Conservation (phyloP, 2,888 invertebrate species). For the Pheosia tremula region DNA sequence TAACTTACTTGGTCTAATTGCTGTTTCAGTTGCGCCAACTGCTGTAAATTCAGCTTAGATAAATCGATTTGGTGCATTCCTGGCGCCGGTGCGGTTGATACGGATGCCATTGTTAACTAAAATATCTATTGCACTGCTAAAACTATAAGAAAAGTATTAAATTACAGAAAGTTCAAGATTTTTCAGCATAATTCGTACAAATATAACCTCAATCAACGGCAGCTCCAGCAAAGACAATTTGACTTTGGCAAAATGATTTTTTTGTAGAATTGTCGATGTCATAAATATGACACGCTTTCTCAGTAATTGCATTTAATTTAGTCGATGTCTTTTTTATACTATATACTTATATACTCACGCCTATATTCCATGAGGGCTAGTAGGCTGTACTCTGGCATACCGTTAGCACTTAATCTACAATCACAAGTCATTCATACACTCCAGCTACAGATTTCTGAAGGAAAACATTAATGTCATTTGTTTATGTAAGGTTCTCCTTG, state of each 20-base stretch:
- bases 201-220: constrained; percentile 34
- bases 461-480: too few relatives aligned
- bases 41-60: constrained; percentile 90
- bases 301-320: too few relatives aligned
- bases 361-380: too few relatives aligned
- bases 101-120: constrained; percentile 82
- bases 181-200: constrained; percentile 24
- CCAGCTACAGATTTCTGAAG: too few relatives aligned
- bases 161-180: constrained; percentile 17
- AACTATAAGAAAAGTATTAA: constrained; percentile 19
- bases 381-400: too few relatives aligned
- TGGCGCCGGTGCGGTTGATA: constrained; percentile 85
- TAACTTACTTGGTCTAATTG: constrained; percentile 91
- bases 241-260: not conserved
- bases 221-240: constrained; percentile 2
- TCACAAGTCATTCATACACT: too few relatives aligned
- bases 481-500: too few relatives aligned
- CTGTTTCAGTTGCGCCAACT: constrained; percentile 92
- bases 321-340: too few relatives aligned
- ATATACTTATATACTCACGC: too few relatives aligned
- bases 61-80: constrained; percentile 92
- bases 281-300: not conserved
- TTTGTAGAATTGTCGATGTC: not conserved
- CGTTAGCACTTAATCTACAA: too few relatives aligned
- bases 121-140: constrained; percentile 19